These are phyloP conservation scores for Orthosia incerta DNA, from an alignment of 2,888 invertebrate species.

Conservation along the genomic window DNA sequence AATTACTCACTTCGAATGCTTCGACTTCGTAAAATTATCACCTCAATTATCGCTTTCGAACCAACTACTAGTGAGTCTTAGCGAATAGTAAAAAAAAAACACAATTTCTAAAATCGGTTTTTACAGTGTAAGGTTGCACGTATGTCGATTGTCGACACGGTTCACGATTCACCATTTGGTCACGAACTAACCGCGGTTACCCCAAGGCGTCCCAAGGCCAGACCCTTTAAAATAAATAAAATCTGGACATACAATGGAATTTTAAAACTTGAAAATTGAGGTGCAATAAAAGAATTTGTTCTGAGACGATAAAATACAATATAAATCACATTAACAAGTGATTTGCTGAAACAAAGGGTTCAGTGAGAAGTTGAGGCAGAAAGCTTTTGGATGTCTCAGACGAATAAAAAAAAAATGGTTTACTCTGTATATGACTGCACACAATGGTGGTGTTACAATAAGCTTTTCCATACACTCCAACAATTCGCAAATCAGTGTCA, in stretches of 20 bases:
- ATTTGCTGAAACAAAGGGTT: constrained; percentile 41
- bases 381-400: constrained; percentile 2
- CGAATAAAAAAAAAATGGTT: constrained; percentile 2
- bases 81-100: neutral
- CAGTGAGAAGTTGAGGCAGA: constrained; percentile 16
- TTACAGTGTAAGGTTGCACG: constrained; percentile 22
- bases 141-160: neutral
- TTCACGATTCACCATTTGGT: constrained; percentile 32
- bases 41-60: neutral
- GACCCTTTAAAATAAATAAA: constrained; percentile 32
- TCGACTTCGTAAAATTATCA: neutral
- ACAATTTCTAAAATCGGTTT: constrained; percentile 19
- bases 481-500: no score
- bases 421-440: constrained; percentile 4
- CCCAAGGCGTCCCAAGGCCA: constrained; percentile 43
- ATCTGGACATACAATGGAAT: constrained; percentile 23
- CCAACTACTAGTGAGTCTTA: neutral
- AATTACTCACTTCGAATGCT: neutral
- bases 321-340: constrained; percentile 47
- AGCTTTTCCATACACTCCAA: neutral
- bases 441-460: neutral
- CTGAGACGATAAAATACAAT: constrained; percentile 38
- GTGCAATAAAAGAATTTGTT: constrained; percentile 45
- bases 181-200: constrained; percentile 46
- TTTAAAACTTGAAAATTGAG: constrained; percentile 35